Evolutionary conservation across 2,797 vertebrate species (phyloP).

Genomic region (Caiman crocodilus): DNA sequence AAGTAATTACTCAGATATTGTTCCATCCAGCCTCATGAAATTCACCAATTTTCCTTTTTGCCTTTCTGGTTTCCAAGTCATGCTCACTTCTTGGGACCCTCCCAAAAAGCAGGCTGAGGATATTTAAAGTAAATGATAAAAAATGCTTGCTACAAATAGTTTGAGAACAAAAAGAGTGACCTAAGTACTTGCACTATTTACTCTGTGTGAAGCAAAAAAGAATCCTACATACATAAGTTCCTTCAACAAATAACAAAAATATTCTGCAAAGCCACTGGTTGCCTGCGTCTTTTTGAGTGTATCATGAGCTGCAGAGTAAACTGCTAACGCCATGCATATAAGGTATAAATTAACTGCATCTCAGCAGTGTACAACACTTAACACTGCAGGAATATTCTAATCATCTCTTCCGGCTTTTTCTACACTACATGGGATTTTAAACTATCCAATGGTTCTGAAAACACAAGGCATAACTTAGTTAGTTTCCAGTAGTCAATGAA

Average conservation of each 20-base stretch:
- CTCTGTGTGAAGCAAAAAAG: neutral
- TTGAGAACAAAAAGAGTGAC: neutral
- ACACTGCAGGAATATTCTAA: neutral
- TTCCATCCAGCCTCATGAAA: neutral
- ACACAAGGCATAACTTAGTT: neutral
- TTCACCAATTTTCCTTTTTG: neutral
- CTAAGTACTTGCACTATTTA: rapidly evolving
- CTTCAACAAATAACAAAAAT: neutral
- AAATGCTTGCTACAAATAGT: neutral
- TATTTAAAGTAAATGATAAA: neutral
- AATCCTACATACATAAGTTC: neutral
- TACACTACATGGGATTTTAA: neutral
- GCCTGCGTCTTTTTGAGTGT: neutral
- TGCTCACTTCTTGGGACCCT: neutral
- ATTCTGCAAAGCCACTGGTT: neutral
- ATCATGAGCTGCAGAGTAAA: neutral
- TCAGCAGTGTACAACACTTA: neutral
- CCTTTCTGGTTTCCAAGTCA: neutral
- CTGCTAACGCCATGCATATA: neutral
- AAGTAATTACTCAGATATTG: neutral
- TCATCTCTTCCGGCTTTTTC: neutral
- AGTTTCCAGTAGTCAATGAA: neutral
- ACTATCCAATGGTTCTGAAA: neutral
- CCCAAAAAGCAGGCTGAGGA: neutral
- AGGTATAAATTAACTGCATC: neutral